A percentile compares a stretch with the other conserved stretches of the same genome.
Conservation (phyloP, 2,113 vertebrate genomes). For the Tenrec ecaudatus region DNA sequence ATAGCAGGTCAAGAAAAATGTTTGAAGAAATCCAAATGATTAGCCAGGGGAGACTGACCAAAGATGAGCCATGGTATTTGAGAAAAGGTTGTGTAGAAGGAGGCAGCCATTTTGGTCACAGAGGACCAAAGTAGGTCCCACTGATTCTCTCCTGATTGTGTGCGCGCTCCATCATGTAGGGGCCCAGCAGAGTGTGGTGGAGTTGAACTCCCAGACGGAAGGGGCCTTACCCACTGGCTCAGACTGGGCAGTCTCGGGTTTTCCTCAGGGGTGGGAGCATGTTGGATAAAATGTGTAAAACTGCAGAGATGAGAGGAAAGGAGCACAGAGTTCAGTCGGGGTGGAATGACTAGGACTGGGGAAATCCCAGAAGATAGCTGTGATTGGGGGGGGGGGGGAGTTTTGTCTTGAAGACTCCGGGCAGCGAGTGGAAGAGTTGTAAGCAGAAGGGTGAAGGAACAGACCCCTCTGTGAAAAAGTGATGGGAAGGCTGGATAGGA, state of each 20-base stretch:
- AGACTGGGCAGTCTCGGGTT: not conserved
- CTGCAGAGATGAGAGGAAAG: not conserved
- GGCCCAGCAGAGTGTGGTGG: not conserved
- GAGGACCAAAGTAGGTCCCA: not conserved
- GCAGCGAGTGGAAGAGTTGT: not conserved
- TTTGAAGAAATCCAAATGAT: constrained; percentile 31
- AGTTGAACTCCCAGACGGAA: not conserved
- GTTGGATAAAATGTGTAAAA: constrained; percentile 19
- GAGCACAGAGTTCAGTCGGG: constrained; percentile 13
- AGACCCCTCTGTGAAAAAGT: constrained; percentile 33
- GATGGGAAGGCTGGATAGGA: not conserved
- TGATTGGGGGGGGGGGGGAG: not conserved
- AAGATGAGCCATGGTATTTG: not conserved
- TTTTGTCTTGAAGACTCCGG: constrained; percentile 23
- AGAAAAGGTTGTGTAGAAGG: not conserved
- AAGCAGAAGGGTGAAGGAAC: not conserved
- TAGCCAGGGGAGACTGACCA: constrained; percentile 31
- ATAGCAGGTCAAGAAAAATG: constrained; percentile 3
- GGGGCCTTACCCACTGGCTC: not conserved
- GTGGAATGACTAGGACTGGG: not conserved
- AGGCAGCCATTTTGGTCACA: not conserved
- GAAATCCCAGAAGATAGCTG: constrained; percentile 7
- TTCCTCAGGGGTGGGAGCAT: not conserved
- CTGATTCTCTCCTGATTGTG: not conserved
- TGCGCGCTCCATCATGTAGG: not conserved